These are phyloP conservation scores for Brevimyrus niger DNA, from an alignment of 2,113 vertebrate genomes.

Conservation along the genomic window DNA sequence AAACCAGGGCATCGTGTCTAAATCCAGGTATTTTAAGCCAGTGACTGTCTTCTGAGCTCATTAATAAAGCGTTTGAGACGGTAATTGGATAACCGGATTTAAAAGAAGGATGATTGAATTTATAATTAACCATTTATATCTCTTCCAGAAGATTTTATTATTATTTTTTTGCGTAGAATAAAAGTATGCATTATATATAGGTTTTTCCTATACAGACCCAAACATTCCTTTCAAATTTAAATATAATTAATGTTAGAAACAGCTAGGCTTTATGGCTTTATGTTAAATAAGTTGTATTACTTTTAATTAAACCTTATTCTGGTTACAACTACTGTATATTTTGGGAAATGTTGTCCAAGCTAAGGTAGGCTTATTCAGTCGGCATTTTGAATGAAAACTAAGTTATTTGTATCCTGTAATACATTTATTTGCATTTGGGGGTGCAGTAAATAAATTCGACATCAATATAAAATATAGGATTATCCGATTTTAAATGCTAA, in stretches of 20 bases:
- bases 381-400: background rate
- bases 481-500: background rate
- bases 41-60: background rate
- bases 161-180: background rate
- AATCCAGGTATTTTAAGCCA: background rate
- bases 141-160: background rate
- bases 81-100: background rate
- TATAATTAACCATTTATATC: background rate
- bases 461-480: background rate
- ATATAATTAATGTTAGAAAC: background rate
- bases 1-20: background rate
- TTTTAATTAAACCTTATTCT: background rate
- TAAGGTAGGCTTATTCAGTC: background rate
- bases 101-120: background rate
- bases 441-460: background rate
- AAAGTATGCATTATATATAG: background rate
- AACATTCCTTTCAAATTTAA: background rate
- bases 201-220: background rate
- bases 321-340: background rate
- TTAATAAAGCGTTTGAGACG: background rate
- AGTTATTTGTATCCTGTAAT: background rate
- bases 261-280: background rate
- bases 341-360: background rate
- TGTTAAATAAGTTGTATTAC: background rate
- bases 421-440: background rate